phyloP scores from a whole-genome alignment of 2,113 vertebrate species.

The Sapayoa aenigma region DNA sequence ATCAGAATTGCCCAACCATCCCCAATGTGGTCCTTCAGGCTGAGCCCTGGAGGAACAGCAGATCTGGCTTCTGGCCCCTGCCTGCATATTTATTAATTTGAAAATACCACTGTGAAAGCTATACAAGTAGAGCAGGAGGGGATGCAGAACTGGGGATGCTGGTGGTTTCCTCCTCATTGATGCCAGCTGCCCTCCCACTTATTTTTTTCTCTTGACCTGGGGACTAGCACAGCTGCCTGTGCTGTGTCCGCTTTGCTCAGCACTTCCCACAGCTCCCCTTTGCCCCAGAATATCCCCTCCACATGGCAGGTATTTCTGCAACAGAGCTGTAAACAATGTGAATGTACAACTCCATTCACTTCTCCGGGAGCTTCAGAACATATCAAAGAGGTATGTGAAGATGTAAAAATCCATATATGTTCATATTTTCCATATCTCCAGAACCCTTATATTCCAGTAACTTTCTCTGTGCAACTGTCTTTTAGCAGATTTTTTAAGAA shows the following conservation, averaged over 20 bases:
- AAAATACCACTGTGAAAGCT: neutral
- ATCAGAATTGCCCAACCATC: neutral
- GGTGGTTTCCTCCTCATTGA: fast-evolving
- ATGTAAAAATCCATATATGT: neutral
- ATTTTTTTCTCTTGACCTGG: fast-evolving
- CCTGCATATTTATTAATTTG: neutral
- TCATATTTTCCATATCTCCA: neutral
- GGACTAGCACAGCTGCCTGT: neutral
- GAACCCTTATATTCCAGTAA: neutral
- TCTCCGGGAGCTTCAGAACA: neutral
- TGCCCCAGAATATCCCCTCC: neutral
- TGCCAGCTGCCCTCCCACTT: neutral
- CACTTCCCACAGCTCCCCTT: neutral
- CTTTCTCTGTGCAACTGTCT: neutral
- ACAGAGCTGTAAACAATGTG: neutral
- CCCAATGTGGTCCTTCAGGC: fast-evolving
- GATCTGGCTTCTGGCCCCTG: neutral
- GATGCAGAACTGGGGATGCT: neutral
- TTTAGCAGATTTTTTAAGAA: neutral
- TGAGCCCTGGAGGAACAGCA: neutral
- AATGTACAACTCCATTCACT: neutral
- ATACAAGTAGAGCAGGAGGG: neutral
- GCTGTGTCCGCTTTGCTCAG: neutral
- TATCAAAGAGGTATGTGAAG: neutral
- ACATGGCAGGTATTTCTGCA: neutral